phyloP scores from a whole-genome alignment of 2,113 vertebrate species.

The Terrapene triunguis region DNA sequence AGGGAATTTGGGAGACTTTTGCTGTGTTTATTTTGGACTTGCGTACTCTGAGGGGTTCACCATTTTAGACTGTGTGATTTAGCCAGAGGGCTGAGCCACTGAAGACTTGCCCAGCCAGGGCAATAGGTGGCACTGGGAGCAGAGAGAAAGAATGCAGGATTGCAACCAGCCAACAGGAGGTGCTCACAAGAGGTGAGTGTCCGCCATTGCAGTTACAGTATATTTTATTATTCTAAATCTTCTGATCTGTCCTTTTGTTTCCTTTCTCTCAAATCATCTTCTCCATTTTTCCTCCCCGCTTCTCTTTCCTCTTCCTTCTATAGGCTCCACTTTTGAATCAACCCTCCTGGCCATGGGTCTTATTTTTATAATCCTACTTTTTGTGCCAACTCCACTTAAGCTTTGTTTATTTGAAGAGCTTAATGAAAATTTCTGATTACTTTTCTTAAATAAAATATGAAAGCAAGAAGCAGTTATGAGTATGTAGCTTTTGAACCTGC shows the following conservation, averaged over 20 bases:
- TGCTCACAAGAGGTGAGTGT: neutral
- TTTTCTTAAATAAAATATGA: neutral
- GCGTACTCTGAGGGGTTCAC: no score
- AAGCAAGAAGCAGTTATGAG: neutral
- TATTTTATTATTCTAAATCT: neutral
- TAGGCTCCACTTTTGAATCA: slow-evolving; percentile 1
- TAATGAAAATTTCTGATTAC: neutral
- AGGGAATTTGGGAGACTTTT: no score
- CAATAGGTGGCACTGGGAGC: no score
- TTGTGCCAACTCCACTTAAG: neutral
- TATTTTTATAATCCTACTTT: neutral
- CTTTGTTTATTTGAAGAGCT: neutral
- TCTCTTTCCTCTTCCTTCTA: neutral
- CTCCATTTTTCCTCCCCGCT: neutral
- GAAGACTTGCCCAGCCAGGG: no score
- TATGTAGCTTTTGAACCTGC: neutral
- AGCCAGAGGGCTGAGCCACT: no score
- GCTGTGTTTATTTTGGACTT: no score
- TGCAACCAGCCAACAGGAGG: no score
- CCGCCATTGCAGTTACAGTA: neutral
- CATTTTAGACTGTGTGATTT: no score
- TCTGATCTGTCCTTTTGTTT: neutral
- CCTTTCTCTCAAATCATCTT: neutral
- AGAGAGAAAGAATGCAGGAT: no score
- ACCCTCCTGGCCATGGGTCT: neutral